Base-by-base conservation (phyloP, 2,888 invertebrate species). In the Capitulum mitella region DNA sequence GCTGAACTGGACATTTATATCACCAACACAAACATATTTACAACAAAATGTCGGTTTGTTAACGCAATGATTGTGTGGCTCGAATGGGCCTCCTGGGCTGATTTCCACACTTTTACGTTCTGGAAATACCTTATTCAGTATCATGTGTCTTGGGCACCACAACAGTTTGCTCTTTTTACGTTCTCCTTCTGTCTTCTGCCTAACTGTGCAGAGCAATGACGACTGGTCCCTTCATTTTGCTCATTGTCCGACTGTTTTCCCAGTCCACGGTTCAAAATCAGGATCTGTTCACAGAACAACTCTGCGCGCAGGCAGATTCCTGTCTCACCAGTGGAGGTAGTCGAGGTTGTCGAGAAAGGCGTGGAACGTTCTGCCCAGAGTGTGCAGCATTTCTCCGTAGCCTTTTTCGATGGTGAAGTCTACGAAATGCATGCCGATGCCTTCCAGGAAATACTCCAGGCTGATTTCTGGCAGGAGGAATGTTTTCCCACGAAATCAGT, bases 321-420 rank as follows among this genome's bases (percentile, higher is more conserved):
- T 12, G 12, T 43, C 43, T 32, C 34, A 80, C 80, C 80, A 80
- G 32, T 80, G 80, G 0, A 80, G 80, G 29, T 80, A 80, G 37
- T 80, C 78, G n/a, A 80, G 74, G 46, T 80, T 80, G 43, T 80
- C 75, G n/a, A 80, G 75, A 29, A 80, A 80, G 29, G 75, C 75
- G 26, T 64, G 70, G 43, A 79, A 80, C 0, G 32, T 75, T 14
- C 77, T 40, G 29, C 80, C 78, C 29, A 80, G 64, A 5, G 76
- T 70, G 34, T n/a, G 74, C 32, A 80, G 75, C 78, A 80, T 80
- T 40, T 80, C 80, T 22, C 51, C 76, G 76, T 80, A 80, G 1
- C 80, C 80, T 22, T 78, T 74, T 32, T 80, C 48, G 46, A 80
- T 78, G n/a, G 78, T 77, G 76, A 77, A 80, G n/a, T 48, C 51